Evolutionary conservation across 2,113 vertebrate species (phyloP).

Genomic region (Bos indicus): DNA sequence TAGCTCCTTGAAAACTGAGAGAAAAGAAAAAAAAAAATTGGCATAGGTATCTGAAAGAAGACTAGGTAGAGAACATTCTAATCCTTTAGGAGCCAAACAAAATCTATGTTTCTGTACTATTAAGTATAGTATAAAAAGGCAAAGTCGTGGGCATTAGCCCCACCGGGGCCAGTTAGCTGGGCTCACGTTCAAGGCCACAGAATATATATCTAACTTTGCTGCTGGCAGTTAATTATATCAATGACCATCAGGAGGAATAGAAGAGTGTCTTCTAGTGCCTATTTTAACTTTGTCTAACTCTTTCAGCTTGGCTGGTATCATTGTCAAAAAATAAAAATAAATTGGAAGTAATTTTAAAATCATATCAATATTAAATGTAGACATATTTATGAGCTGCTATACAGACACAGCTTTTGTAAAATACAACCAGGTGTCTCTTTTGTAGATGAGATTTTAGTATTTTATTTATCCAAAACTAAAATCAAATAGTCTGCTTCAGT

Average conservation of each 20-base stretch:
- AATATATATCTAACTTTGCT: conserved; percentile 64
- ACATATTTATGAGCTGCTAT: not conserved
- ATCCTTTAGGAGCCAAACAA: conserved; percentile 50
- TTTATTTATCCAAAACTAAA: conserved; percentile 30
- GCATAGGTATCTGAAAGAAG: not conserved
- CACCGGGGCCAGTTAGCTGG: conserved; percentile 64
- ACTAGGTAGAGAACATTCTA: not conserved
- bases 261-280: conserved; percentile 20
- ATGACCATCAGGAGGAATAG: conserved; percentile 54
- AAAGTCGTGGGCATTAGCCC: conserved; percentile 62
- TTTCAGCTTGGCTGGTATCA: not conserved
- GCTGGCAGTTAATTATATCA: conserved; percentile 65
- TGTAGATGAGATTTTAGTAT: not conserved
- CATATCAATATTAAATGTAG: not conserved
- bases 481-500: not conserved
- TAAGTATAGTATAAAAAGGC: conserved; percentile 49
- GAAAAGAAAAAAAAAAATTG: not conserved
- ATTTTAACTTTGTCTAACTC: conserved; percentile 30
- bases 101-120: conserved; percentile 54
- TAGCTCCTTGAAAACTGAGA: conserved; percentile 5
- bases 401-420: conserved; percentile 33
- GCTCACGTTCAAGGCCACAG: conserved; percentile 66
- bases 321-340: not conserved
- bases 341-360: conserved; percentile 28
- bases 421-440: not conserved